Evolutionary conservation across 2,113 vertebrate species (phyloP).

Genomic region (Muntiacus muntjak): DNA sequence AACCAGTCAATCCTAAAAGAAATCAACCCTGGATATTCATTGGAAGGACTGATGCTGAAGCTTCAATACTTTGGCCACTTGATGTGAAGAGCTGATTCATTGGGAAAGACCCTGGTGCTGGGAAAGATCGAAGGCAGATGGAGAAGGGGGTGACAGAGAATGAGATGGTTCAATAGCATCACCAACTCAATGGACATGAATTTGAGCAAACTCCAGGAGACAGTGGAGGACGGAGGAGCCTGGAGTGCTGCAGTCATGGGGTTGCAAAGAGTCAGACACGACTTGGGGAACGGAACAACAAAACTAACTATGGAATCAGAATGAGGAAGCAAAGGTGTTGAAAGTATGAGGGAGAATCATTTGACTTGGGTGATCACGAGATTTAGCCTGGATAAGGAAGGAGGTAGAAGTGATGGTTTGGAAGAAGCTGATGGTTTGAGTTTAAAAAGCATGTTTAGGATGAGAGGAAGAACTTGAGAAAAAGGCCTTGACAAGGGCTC

Average conservation of each 20-base stretch:
- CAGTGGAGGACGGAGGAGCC: neutral
- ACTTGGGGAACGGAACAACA: neutral
- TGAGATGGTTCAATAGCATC: neutral
- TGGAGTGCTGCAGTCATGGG: neutral
- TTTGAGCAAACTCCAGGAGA: neutral
- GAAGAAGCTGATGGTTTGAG: neutral
- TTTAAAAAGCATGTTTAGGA: neutral
- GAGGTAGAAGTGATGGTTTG: neutral
- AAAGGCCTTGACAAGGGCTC: neutral
- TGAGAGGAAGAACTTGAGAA: neutral
- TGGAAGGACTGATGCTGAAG: neutral
- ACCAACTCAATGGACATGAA: neutral
- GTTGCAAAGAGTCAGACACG: neutral
- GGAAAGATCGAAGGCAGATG: neutral
- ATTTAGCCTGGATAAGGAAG: neutral
- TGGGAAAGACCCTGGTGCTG: neutral
- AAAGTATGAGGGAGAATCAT: neutral
- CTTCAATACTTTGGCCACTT: neutral
- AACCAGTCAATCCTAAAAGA: neutral
- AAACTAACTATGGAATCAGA: neutral
- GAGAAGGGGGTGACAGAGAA: neutral
- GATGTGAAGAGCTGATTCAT: neutral
- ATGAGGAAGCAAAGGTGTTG: neutral
- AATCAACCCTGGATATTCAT: neutral
- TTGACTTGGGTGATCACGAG: neutral